These are phyloP conservation scores for Hesperophylax magnus DNA, from an alignment of 1,140 invertebrate genomes.

Conservation along the genomic window DNA sequence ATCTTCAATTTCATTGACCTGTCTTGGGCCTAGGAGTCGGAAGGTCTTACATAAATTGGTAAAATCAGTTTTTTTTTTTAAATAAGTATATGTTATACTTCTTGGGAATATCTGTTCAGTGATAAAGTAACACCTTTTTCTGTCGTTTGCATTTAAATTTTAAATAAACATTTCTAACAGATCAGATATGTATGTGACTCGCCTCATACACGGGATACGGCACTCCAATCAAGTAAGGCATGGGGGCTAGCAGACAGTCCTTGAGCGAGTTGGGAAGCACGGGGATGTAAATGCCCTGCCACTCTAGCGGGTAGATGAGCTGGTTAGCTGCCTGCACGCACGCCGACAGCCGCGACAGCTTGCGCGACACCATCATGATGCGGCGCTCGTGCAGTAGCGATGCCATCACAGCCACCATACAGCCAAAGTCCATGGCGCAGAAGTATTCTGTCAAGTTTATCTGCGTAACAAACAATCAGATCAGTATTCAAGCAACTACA, in stretches of 20 bases:
- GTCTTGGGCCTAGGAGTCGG: too few relatives aligned
- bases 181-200: conserved; percentile 54
- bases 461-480: conserved; percentile 72
- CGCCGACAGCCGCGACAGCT: conserved; percentile 88
- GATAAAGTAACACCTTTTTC: too few relatives aligned
- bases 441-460: conserved; percentile 97
- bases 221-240: conserved; percentile 96
- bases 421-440: conserved; percentile 91
- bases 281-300: conserved; percentile 98
- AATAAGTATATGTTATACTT: too few relatives aligned
- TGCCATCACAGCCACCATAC: conserved; percentile 95
- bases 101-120: too few relatives aligned
- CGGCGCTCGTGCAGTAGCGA: conserved; percentile 94
- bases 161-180: too few relatives aligned
- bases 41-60: too few relatives aligned
- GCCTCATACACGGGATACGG: conserved; percentile 87
- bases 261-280: conserved; percentile 89
- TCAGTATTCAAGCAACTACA: too few relatives aligned
- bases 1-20: too few relatives aligned
- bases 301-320: conserved; percentile 96
- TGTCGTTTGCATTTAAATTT: too few relatives aligned
- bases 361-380: conserved; percentile 91
- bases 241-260: conserved; percentile 93
- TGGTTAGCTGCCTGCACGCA: conserved; percentile 95
- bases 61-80: too few relatives aligned